phyloP scores from a whole-genome alignment of 2,888 invertebrate genomes.

The Poecilobothrus nobilitatus region DNA sequence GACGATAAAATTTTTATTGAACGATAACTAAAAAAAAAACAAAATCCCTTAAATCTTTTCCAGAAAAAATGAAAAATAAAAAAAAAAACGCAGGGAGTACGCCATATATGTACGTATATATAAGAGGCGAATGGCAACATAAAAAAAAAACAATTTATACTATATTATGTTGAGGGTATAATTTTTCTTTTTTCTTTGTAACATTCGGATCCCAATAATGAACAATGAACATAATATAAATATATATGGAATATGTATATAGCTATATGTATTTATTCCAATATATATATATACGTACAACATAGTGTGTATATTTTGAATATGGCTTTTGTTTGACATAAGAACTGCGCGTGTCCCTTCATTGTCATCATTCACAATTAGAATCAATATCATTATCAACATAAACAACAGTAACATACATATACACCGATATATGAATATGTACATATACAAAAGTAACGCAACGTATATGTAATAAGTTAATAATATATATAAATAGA shows the following conservation, averaged over 20 bases:
- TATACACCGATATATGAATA: background rate
- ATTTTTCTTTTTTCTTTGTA: background rate
- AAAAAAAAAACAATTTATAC: background rate
- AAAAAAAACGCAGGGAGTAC: background rate
- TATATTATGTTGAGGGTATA: background rate
- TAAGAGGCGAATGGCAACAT: background rate
- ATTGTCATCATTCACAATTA: background rate
- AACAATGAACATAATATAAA: background rate
- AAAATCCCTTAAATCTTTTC: background rate
- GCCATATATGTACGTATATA: background rate
- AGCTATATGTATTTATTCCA: background rate
- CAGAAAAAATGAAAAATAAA: background rate
- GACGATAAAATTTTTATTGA: slow-evolving; percentile 3
- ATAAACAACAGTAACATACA: background rate
- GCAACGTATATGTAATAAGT: background rate
- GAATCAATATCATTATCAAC: background rate
- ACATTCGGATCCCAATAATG: background rate
- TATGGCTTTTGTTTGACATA: background rate
- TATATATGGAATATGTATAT: background rate
- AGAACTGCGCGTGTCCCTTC: slow-evolving; percentile 4
- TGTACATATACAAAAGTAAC: background rate
- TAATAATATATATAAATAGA: background rate
- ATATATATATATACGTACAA: too few species aligned
- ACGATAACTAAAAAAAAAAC: background rate
- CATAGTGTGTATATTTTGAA: background rate